A percentile compares a stretch with the other conserved stretches of the same genome.
Conservation (phyloP, 2,113 vertebrate species). For the Gasterosteus nipponicus region DNA sequence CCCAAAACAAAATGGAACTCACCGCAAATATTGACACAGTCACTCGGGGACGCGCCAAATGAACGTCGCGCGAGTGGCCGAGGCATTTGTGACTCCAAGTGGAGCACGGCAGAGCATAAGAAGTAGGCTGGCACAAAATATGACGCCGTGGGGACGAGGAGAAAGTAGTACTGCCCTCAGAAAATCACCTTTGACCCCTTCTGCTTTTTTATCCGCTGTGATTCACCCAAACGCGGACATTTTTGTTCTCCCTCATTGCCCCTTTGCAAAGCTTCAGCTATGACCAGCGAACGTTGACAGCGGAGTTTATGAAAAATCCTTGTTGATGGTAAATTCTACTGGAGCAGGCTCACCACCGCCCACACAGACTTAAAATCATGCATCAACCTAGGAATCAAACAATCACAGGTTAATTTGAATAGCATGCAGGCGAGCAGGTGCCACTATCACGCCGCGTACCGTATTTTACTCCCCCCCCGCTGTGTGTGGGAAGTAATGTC, state of each 20-base stretch:
- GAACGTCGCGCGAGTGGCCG: slow-evolving; percentile 59
- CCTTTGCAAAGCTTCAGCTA: slow-evolving; percentile 10
- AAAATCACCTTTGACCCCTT: background rate
- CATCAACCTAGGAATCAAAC: slow-evolving; percentile 13
- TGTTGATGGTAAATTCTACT: slow-evolving; percentile 44
- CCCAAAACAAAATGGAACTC: slow-evolving; percentile 65
- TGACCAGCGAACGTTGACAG: slow-evolving; percentile 25
- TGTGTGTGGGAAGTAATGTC: slow-evolving; percentile 5
- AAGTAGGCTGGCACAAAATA: slow-evolving; percentile 36
- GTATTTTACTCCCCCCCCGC: slow-evolving; percentile 3
- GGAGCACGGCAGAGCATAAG: slow-evolving; percentile 56
- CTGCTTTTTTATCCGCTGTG: background rate
- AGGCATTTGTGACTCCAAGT: slow-evolving; percentile 73
- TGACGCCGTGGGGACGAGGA: slow-evolving; percentile 1
- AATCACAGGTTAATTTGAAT: slow-evolving; percentile 74
- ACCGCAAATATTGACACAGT: slow-evolving; percentile 76
- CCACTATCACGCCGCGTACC: slow-evolving; percentile 23
- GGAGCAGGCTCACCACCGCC: slow-evolving; percentile 14
- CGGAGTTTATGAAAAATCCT: slow-evolving; percentile 33
- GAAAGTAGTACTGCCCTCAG: background rate
- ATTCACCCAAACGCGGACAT: background rate
- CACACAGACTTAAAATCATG: slow-evolving; percentile 16
- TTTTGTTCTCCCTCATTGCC: background rate
- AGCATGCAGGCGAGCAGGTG: slow-evolving; percentile 24
- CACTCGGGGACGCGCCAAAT: slow-evolving; percentile 65